Conservation (phyloP, 2,888 invertebrate species). For the Resseliella maxima region DNA sequence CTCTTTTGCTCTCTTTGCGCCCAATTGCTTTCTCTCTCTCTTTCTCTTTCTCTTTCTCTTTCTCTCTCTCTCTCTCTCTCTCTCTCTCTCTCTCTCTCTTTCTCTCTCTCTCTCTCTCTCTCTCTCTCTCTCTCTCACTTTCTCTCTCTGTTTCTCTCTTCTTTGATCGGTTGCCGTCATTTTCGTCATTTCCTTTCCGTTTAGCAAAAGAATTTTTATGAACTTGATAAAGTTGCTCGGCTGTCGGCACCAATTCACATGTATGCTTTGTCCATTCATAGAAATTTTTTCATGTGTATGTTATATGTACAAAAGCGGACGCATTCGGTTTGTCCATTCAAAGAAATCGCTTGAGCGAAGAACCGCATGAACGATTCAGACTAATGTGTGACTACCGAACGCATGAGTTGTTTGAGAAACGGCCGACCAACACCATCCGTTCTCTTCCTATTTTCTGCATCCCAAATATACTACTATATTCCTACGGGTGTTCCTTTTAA, state of each 20-base stretch:
- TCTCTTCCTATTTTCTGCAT: slow-evolving; percentile 14
- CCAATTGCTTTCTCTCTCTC: background rate
- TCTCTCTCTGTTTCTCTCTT: background rate
- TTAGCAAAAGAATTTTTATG: slow-evolving; percentile 35
- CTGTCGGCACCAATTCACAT: slow-evolving; percentile 46
- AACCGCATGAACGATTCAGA: background rate
- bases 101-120: too few species aligned
- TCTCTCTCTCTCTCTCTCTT: too few species aligned
- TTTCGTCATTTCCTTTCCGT: slow-evolving; percentile 18
- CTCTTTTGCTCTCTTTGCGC: background rate
- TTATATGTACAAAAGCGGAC: background rate
- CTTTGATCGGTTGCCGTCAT: background rate
- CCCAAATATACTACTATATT: background rate
- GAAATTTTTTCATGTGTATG: background rate
- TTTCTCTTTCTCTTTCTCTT: background rate
- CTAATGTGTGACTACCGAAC: slow-evolving; percentile 22
- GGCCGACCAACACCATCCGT: background rate
- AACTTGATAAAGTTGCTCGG: slow-evolving; percentile 42
- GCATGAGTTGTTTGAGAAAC: slow-evolving; percentile 11
- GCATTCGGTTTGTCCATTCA: slow-evolving; percentile 9
- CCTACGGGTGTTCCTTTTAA: background rate
- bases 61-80: too few species aligned
- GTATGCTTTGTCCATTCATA: slow-evolving; percentile 31
- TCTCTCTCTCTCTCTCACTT: background rate
- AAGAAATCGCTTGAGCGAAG: background rate